Percentiles rank a stretch among this genome's conserved stretches.
These are phyloP conservation scores for Brachionichthys hirsutus DNA, from an alignment of 2,113 vertebrate species.

Conservation along the genomic window DNA sequence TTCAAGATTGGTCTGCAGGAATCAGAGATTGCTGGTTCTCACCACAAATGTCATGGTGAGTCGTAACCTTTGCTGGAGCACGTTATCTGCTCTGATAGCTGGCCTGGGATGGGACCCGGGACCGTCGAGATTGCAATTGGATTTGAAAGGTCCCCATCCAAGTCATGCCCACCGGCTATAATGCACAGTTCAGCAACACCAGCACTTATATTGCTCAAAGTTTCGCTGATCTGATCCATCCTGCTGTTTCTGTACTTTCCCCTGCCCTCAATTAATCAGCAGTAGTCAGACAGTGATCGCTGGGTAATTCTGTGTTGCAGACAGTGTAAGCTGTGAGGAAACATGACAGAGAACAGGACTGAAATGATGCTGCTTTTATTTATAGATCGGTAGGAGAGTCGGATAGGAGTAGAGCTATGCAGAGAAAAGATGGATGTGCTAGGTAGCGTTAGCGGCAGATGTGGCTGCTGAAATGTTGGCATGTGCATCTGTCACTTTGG, in stretches of 20 bases:
- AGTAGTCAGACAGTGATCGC: constrained; percentile 31
- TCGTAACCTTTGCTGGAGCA: constrained; percentile 78
- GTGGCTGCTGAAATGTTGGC: constrained; percentile 65
- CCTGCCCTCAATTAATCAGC: constrained; percentile 52
- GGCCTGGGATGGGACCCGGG: constrained; percentile 51
- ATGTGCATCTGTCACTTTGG: constrained; percentile 59
- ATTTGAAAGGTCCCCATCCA: constrained; percentile 80
- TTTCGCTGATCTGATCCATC: constrained; percentile 63
- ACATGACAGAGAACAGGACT: constrained; percentile 9
- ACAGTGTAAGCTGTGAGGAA: constrained; percentile 14
- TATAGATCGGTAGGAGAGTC: not conserved
- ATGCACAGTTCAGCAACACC: constrained; percentile 73
- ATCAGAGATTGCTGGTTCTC: constrained; percentile 66
- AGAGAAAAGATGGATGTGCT: constrained; percentile 24
- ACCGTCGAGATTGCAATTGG: constrained; percentile 63
- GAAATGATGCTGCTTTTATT: not conserved
- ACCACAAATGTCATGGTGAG: constrained; percentile 79
- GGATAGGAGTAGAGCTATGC: constrained; percentile 2
- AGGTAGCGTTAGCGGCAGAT: constrained; percentile 34
- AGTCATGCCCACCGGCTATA: constrained; percentile 69
- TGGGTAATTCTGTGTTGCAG: constrained; percentile 15
- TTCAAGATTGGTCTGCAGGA: constrained; percentile 57
- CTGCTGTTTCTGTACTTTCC: constrained; percentile 52
- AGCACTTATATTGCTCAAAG: constrained; percentile 42
- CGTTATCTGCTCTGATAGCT: constrained; percentile 78